Base-by-base conservation (phyloP, 2,888 invertebrate genomes). In the Melanostoma mellinum region DNA sequence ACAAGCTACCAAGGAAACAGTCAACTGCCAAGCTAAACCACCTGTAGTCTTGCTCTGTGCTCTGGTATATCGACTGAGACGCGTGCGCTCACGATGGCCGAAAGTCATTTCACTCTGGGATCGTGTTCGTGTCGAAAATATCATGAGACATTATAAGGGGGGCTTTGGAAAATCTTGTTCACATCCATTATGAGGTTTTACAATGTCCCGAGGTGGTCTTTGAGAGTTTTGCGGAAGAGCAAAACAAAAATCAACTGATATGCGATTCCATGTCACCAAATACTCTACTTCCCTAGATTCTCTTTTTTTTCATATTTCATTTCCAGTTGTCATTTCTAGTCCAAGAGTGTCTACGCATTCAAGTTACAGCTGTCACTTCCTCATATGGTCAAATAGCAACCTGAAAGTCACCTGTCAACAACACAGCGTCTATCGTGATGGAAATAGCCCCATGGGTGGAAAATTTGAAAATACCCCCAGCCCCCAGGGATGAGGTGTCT, bases 321-420 rank as follows among this genome's bases (percentile, higher is more conserved):
- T 55, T 56, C 65, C 58, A 50, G 63, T 55, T 9, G 10, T n/a
- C 32, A 48, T 46, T 55, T 56, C 63, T 77, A 77, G 69, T 50
- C 35, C 75, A 60, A 4, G 6, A 58, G 4, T n/a, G 9, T 6
- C 36, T 40, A 58, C 32, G 20, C 10, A 48, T 52, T 33, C 48
- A 35, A 38, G 30, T 68, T 61, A 55, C 79, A 73, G 55, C 61
- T 74, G 73, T 56, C 79, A 79, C 40, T 67, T 79, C 73, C 73
- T 71, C 32, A 56, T 36, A 20, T 69, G 61, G 56, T 48, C n/a
- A 69, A 63, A 56, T 71, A 63, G 42, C 76, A 68, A 65, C 10
- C n/a, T 56, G 56, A 50, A 65, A 74, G 56, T 65, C 48, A 65
- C n/a, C 56, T 56, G 61, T 73, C 48, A 48, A 71, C 60, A 20